A percentile compares a stretch with the other conserved stretches of the same genome.
phyloP scores from a whole-genome alignment of 2,797 vertebrate genomes.

The Sphenodon punctatus region DNA sequence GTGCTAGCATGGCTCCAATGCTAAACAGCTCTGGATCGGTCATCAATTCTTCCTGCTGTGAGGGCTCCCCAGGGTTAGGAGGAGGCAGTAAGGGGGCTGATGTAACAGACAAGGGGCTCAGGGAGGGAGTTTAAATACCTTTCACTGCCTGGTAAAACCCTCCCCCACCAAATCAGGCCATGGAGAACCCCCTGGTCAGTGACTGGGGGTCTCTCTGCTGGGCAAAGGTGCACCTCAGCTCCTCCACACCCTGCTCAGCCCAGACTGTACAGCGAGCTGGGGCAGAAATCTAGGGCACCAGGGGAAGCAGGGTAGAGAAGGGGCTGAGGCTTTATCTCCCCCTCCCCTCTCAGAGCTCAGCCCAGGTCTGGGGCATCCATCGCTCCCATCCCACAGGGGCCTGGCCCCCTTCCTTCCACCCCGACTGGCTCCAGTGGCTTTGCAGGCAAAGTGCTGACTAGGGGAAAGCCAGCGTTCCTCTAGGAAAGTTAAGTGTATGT shows the following conservation, averaged over 20 bases:
- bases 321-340: neutral
- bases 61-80: too few relatives aligned
- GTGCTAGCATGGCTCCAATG: conserved; percentile 26
- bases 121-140: too few relatives aligned
- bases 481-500: neutral
- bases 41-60: neutral
- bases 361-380: too few relatives aligned
- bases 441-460: neutral
- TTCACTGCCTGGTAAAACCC: too few relatives aligned
- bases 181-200: neutral
- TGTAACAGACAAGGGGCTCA: too few relatives aligned
- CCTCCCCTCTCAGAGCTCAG: neutral
- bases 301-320: too few relatives aligned
- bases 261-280: too few relatives aligned
- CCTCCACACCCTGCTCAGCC: too few relatives aligned
- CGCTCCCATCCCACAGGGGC: neutral
- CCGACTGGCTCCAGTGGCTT: neutral
- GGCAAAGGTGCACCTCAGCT: too few relatives aligned
- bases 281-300: too few relatives aligned
- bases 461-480: neutral
- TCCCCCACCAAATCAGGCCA: neutral
- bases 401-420: neutral
- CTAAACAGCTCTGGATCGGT: too few relatives aligned
- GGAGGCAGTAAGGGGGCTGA: too few relatives aligned
- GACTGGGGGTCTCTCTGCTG: neutral